phyloP scores from a whole-genome alignment of 2,888 invertebrate genomes.

The Aphodius sticticus region DNA sequence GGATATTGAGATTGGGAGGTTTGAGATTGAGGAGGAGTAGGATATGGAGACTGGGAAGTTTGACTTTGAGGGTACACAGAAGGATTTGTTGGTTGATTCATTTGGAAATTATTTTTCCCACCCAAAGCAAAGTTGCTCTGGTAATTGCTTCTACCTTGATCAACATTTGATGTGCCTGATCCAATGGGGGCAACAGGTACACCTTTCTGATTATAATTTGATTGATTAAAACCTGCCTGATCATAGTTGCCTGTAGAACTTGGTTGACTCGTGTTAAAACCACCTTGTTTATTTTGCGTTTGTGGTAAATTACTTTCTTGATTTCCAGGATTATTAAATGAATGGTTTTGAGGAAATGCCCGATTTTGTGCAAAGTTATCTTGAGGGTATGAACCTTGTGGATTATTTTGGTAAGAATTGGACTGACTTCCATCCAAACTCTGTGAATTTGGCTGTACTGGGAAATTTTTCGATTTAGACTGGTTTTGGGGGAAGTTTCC shows the following conservation, averaged over 20 bases:
- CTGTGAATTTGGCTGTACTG: not conserved
- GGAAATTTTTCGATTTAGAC: conserved; percentile 23
- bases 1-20: conserved; percentile 15
- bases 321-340: conserved; percentile 26
- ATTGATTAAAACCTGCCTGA: conserved; percentile 27
- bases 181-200: not conserved
- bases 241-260: conserved; percentile 4
- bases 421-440: not conserved
- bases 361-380: conserved; percentile 35
- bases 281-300: conserved; percentile 27
- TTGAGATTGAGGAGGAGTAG: conserved; percentile 26
- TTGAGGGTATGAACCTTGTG: not conserved
- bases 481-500: conserved; percentile 27
- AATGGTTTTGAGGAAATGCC: not conserved
- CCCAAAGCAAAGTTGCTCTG: not conserved
- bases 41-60: conserved; percentile 20
- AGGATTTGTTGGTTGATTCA: not conserved
- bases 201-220: conserved; percentile 13
- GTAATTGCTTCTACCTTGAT: not conserved
- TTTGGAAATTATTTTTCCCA: conserved; percentile 18
- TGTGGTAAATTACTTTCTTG: conserved; percentile 28
- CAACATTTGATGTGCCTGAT: not conserved
- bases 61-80: conserved; percentile 18
- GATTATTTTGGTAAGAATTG: not conserved
- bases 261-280: conserved; percentile 13